Evolutionary conservation across 2,113 vertebrate species (phyloP).

Genomic region (Phrynocephalus versicolor): DNA sequence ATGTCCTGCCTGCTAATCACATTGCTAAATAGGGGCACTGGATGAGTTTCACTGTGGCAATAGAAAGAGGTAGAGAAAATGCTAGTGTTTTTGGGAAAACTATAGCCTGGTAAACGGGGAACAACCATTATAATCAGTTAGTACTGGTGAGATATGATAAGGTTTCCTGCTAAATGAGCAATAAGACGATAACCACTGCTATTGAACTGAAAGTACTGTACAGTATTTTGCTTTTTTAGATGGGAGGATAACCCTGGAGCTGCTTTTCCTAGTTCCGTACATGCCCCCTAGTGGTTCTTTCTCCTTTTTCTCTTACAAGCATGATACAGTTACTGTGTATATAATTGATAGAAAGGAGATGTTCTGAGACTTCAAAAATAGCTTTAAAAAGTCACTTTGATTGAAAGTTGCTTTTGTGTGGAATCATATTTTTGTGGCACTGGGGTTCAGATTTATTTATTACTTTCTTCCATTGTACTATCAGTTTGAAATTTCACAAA

Average conservation of each 20-base stretch:
- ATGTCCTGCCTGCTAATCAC: accelerated
- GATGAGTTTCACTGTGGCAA: not conserved
- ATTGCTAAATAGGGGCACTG: not conserved
- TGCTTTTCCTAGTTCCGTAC: constrained; percentile 53
- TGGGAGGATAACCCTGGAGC: constrained; percentile 12
- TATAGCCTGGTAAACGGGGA: not conserved
- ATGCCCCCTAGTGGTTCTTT: constrained; percentile 66
- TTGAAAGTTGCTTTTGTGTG: not conserved
- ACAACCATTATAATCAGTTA: not conserved
- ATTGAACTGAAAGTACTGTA: not conserved
- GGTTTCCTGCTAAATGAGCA: constrained; percentile 31
- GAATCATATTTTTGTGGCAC: not conserved
- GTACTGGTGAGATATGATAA: constrained; percentile 14
- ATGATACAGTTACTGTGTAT: not conserved
- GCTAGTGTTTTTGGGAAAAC: not conserved
- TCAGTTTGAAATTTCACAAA: not conserved
- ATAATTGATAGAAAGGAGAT: not conserved
- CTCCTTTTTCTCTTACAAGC: not conserved
- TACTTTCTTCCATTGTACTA: not conserved
- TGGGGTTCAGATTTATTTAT: not conserved
- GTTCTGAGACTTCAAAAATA: not conserved
- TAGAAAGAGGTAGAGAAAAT: not conserved
- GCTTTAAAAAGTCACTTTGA: too few relatives aligned
- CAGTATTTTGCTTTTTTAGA: too few relatives aligned
- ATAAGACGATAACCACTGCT: not conserved